Conservation (phyloP, 2,797 vertebrate species). For the Borostomias antarcticus region DNA sequence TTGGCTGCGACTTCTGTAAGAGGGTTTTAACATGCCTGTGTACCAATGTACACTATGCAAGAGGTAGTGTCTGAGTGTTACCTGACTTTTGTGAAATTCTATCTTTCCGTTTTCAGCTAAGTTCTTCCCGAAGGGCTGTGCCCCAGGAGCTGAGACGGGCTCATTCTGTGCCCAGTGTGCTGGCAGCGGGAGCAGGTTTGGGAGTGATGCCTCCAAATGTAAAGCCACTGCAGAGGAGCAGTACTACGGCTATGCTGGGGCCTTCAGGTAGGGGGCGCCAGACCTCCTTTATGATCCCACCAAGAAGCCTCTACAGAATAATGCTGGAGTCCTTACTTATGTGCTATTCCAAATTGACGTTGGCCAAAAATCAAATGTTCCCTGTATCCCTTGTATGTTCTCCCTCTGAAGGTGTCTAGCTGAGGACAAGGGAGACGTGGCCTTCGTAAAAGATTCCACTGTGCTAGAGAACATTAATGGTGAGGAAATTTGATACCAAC, state of each 20-base stretch:
- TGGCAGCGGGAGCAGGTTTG: conserved; percentile 51
- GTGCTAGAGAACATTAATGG: conserved; percentile 65
- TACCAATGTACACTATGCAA: not conserved
- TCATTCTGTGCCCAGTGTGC: conserved; percentile 71
- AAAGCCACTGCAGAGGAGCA: conserved; percentile 59
- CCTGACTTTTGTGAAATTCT: not conserved
- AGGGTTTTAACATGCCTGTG: not conserved
- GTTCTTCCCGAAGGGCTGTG: conserved; percentile 73
- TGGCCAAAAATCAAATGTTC: not conserved
- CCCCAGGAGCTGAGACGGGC: conserved; percentile 61
- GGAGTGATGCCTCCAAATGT: conserved; percentile 64
- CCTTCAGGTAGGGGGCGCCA: conserved; percentile 69
- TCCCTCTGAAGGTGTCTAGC: conserved; percentile 72
- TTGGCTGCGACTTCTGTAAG: conserved; percentile 83
- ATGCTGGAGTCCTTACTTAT: too few relatives aligned
- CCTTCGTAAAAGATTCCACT: conserved; percentile 75
- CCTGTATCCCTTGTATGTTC: not conserved
- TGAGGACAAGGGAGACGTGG: conserved; percentile 72
- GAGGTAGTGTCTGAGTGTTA: not conserved
- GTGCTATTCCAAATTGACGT: too few relatives aligned
- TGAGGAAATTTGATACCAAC: conserved; percentile 57
- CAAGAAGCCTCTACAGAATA: too few relatives aligned
- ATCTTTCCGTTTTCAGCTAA: conserved; percentile 52
- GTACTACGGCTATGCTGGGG: conserved; percentile 76
- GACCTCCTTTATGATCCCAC: too few relatives aligned